A percentile compares a stretch with the other conserved stretches of the same genome.
phyloP scores from a whole-genome alignment of 2,113 vertebrate genomes.

The Perccottus glenii region DNA sequence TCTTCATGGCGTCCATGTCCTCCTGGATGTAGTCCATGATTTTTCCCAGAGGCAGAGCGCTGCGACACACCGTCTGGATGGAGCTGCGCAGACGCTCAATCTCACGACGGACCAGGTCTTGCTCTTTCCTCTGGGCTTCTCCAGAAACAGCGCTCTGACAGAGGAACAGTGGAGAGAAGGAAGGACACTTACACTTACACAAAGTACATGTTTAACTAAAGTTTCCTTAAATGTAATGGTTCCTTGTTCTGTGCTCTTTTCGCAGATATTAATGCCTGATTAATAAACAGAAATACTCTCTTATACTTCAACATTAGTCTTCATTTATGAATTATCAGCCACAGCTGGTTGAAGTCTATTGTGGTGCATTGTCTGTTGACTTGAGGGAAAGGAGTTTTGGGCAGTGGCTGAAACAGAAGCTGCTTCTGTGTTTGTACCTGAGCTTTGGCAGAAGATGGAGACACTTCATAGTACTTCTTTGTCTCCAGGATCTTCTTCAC shows the following conservation, averaged over 20 bases:
- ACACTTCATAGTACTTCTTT: slow-evolving; percentile 91
- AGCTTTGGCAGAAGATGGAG: slow-evolving; percentile 70
- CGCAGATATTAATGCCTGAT: too few species aligned
- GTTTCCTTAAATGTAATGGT: slow-evolving; percentile 65
- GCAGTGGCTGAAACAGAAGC: not conserved
- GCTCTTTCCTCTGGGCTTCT: slow-evolving; percentile 85
- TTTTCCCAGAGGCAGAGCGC: slow-evolving; percentile 86
- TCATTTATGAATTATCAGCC: too few species aligned
- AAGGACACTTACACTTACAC: slow-evolving; percentile 71
- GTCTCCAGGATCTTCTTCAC: slow-evolving; percentile 95
- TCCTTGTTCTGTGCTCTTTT: too few species aligned
- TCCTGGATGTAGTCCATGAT: slow-evolving; percentile 97
- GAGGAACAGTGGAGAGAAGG: slow-evolving; percentile 39
- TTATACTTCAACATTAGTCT: too few species aligned
- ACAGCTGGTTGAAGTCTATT: too few species aligned
- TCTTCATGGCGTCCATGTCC: slow-evolving; percentile 93
- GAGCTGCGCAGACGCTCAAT: slow-evolving; percentile 85
- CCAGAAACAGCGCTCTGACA: slow-evolving; percentile 80
- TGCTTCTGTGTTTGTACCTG: slow-evolving; percentile 82
- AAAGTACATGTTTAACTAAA: slow-evolving; percentile 68
- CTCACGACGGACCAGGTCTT: slow-evolving; percentile 88
- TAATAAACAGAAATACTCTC: too few species aligned
- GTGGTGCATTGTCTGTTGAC: too few species aligned
- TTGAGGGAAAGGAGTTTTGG: too few species aligned
- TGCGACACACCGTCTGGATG: slow-evolving; percentile 89